These are phyloP conservation scores for Meandrina meandrites DNA, from an alignment of 92 coral and sea anemone species.

Conservation along the genomic window DNA sequence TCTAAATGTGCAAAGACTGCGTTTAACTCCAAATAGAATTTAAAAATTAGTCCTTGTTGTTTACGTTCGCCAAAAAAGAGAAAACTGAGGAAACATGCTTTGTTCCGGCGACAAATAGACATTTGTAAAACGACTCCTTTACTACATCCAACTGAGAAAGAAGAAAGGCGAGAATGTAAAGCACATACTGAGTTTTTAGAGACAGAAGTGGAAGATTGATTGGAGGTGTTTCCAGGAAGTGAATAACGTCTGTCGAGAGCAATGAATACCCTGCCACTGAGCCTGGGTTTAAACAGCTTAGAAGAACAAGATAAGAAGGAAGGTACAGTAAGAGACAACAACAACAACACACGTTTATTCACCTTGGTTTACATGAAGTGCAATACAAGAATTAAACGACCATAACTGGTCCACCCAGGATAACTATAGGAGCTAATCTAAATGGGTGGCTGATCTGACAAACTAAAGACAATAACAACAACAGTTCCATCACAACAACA, in stretches of 20 bases:
- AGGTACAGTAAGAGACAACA: background rate
- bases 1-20: no score
- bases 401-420: no score
- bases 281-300: constrained; percentile 29
- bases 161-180: background rate
- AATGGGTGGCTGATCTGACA: no score
- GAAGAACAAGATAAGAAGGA: constrained; percentile 6
- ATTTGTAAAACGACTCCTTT: background rate
- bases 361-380: no score
- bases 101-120: background rate
- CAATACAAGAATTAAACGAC: no score
- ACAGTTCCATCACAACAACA: background rate
- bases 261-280: constrained; percentile 13
- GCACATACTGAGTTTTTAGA: constrained; percentile 13
- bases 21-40: no score
- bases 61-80: no score
- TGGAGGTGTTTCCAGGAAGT: background rate
- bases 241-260: constrained; percentile 15
- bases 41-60: no score
- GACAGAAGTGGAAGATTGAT: background rate
- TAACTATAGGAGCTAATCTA: no score
- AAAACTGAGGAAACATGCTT: background rate
- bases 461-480: background rate
- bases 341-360: no score
- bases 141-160: background rate